These are phyloP conservation scores for Virgularia gustaviana DNA, from an alignment of 92 coral and sea anemone species.

Conservation along the genomic window DNA sequence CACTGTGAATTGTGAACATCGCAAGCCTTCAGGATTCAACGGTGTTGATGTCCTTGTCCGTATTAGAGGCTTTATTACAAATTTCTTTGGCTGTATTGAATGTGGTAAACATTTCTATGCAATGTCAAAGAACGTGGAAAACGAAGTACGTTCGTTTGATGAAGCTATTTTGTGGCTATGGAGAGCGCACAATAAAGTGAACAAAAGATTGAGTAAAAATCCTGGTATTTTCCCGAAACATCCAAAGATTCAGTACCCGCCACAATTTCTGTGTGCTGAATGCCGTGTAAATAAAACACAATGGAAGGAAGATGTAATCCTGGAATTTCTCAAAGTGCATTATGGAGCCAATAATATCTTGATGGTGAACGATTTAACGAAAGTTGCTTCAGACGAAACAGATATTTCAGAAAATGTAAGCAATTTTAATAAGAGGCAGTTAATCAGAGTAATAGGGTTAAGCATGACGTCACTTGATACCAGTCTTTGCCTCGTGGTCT, in stretches of 20 bases:
- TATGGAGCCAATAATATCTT: conserved; percentile 85
- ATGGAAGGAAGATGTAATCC: conserved; percentile 70
- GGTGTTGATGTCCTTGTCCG: conserved; percentile 59
- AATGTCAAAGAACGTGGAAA: conserved; percentile 69
- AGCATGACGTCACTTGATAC: conserved; percentile 75
- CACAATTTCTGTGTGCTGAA: conserved; percentile 64
- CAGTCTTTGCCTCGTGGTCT: conserved; percentile 84
- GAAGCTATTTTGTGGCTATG: conserved; percentile 91
- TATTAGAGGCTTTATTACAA: conserved; percentile 69
- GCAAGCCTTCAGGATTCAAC: neutral
- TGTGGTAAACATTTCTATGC: conserved; percentile 71
- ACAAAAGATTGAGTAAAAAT: conserved; percentile 77
- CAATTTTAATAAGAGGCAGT: conserved; percentile 21
- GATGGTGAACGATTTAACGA: conserved; percentile 46
- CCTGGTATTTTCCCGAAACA: conserved; percentile 81
- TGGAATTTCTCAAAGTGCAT: conserved; percentile 80
- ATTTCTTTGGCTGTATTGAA: conserved; percentile 78
- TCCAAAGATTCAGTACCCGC: conserved; percentile 87
- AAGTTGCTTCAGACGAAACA: conserved; percentile 56
- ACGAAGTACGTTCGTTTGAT: conserved; percentile 65
- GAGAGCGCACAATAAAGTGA: conserved; percentile 86
- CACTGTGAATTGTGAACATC: conserved; percentile 74
- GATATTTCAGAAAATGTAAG: conserved; percentile 90
- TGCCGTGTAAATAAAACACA: conserved; percentile 50
- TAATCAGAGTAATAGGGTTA: conserved; percentile 48